Percentiles rank a stretch among this genome's conserved stretches.
Conservation (phyloP, 2,797 vertebrate genomes). For the Pachyuromys duprasi region DNA sequence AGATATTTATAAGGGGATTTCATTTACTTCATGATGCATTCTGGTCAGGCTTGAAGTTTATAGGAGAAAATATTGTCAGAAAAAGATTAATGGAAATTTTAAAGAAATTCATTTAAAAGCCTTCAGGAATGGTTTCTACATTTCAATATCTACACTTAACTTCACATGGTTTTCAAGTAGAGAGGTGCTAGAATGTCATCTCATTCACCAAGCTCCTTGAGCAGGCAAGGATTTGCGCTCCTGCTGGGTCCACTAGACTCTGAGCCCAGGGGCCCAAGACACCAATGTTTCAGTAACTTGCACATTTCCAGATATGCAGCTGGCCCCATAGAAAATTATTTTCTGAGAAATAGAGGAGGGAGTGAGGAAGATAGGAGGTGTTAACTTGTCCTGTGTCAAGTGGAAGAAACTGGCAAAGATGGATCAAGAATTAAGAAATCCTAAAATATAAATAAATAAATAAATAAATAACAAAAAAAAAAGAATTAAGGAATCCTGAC, state of each 20-base stretch:
- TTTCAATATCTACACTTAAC: background rate
- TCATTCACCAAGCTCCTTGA: background rate
- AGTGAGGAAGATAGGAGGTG: background rate
- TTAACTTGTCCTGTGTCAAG: background rate
- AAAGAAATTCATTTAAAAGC: constrained; percentile 25
- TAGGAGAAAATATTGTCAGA: background rate
- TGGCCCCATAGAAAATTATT: background rate
- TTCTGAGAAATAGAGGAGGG: no score
- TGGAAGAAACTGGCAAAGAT: background rate
- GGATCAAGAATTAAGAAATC: background rate
- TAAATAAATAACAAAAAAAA: no score
- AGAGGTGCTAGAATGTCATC: background rate
- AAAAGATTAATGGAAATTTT: constrained; percentile 30
- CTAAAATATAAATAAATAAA: no score
- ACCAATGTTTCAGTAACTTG: background rate
- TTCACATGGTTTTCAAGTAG: constrained; percentile 1
- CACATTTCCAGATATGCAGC: background rate
- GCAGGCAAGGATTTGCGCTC: no score
- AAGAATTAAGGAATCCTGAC: background rate
- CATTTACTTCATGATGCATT: background rate
- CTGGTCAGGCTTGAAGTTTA: constrained; percentile 44
- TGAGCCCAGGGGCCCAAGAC: background rate
- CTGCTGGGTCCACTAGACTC: background rate
- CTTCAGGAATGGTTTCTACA: background rate
- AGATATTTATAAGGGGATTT: constrained; percentile 10